These are phyloP conservation scores for Melinaea marsaeus DNA, from an alignment of 2,888 invertebrate species.

Conservation along the genomic window DNA sequence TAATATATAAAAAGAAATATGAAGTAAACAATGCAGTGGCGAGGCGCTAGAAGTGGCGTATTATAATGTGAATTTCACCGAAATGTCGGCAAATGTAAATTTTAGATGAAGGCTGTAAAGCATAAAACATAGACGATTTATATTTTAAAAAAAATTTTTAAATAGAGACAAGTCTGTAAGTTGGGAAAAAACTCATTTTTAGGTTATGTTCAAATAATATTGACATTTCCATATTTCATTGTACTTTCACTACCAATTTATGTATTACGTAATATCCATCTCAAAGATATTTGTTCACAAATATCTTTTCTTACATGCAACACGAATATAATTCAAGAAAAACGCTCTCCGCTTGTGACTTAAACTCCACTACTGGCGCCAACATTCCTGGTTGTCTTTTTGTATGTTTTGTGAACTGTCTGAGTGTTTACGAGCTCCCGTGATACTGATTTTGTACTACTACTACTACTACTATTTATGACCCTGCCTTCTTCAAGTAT, in stretches of 20 bases:
- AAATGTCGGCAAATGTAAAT: conserved; percentile 29
- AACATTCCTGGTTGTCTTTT: conserved; percentile 25
- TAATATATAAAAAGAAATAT: too few species aligned
- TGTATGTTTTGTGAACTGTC: conserved; percentile 12
- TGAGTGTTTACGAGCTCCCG: conserved; percentile 9
- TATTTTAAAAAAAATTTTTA: too few species aligned
- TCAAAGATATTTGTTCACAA: too few species aligned
- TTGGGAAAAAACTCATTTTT: too few species aligned
- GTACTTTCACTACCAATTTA: too few species aligned
- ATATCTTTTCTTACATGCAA: background rate
- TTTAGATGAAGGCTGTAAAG: too few species aligned
- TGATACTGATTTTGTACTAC: background rate
- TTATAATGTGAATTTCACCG: conserved; percentile 16
- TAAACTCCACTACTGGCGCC: conserved; percentile 16
- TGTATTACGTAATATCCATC: too few species aligned
- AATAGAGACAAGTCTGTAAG: too few species aligned
- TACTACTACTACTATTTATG: background rate
- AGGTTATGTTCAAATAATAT: background rate
- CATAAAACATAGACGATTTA: too few species aligned
- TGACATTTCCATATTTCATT: background rate
- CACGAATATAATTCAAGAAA: background rate
- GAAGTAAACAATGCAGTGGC: too few species aligned
- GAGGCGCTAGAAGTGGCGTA: conserved; percentile 13
- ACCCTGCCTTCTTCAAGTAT: background rate
- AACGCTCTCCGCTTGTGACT: background rate